Evolutionary conservation across 2,888 invertebrate genomes (phyloP).

Genomic region (Piscicola geometra): DNA sequence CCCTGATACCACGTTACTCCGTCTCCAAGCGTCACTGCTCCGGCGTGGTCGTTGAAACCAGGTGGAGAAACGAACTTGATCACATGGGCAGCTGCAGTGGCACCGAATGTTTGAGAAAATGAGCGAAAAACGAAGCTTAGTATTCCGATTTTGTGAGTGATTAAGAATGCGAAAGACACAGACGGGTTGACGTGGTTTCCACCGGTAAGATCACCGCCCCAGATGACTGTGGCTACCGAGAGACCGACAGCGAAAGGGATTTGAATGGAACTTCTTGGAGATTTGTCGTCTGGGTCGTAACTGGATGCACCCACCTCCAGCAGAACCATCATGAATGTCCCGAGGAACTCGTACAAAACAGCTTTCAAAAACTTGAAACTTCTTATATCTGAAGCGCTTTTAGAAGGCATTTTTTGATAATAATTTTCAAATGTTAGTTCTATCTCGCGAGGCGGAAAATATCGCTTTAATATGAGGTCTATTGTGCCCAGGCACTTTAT

Average conservation of each 20-base stretch:
- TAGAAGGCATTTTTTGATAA: neutral
- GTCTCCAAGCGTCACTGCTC: neutral
- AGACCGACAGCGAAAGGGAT: constrained; percentile 5
- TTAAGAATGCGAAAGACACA: neutral
- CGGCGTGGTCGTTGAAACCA: constrained; percentile 4
- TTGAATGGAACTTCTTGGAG: neutral
- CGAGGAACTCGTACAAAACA: neutral
- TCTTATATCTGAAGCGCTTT: neutral
- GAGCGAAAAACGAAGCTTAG: neutral
- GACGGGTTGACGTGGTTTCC: neutral
- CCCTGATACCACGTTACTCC: neutral
- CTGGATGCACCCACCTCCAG: neutral
- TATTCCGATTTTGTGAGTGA: neutral
- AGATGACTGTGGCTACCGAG: neutral
- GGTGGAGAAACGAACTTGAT: neutral
- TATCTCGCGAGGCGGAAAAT: no score
- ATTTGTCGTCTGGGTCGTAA: neutral
- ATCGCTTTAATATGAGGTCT: no score
- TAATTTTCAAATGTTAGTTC: no score
- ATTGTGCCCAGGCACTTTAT: no score
- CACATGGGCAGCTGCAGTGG: neutral
- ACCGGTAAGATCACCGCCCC: neutral
- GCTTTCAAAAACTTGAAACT: neutral
- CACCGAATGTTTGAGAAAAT: neutral
- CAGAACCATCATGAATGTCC: neutral